Conservation (phyloP, 2,888 invertebrate species). For the Lucinisca nassula region DNA sequence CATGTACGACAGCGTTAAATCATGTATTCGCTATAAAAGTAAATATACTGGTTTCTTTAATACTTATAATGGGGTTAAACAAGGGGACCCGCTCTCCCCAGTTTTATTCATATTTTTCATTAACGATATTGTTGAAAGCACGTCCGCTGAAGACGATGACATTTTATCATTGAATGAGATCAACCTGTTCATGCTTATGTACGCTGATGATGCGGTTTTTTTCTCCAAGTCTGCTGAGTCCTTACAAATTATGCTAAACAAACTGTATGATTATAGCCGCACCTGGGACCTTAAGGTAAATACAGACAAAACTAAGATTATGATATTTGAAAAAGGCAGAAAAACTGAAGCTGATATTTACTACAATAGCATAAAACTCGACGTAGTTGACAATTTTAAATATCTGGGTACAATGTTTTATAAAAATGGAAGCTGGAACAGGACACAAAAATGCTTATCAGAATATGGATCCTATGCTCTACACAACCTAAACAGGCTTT, state of each 20-base stretch:
- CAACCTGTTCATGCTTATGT: not conserved
- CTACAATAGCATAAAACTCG: not conserved
- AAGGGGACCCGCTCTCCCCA: not conserved
- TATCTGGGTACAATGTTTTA: conserved; percentile 11
- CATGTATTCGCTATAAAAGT: not conserved
- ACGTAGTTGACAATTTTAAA: not conserved
- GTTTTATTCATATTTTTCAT: not conserved
- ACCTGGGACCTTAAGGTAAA: not conserved
- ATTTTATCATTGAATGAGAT: not conserved
- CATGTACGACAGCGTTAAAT: conserved; percentile 7
- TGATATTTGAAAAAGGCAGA: not conserved
- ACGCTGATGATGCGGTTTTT: conserved; percentile 7
- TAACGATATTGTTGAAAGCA: not conserved
- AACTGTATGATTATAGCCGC: not conserved
- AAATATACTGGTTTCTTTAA: not conserved
- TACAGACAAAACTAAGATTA: not conserved
- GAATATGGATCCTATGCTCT: not conserved
- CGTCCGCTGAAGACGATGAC: not conserved
- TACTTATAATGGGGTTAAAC: not conserved
- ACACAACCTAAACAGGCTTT: not conserved
- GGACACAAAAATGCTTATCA: not conserved
- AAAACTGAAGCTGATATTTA: not conserved
- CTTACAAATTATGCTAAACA: conserved; percentile 3
- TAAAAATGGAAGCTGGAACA: conserved; percentile 2
- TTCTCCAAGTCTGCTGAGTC: not conserved